Evolutionary conservation across 23 tunicate species (phyloP).

Genomic region (Halocynthia aurantium): DNA sequence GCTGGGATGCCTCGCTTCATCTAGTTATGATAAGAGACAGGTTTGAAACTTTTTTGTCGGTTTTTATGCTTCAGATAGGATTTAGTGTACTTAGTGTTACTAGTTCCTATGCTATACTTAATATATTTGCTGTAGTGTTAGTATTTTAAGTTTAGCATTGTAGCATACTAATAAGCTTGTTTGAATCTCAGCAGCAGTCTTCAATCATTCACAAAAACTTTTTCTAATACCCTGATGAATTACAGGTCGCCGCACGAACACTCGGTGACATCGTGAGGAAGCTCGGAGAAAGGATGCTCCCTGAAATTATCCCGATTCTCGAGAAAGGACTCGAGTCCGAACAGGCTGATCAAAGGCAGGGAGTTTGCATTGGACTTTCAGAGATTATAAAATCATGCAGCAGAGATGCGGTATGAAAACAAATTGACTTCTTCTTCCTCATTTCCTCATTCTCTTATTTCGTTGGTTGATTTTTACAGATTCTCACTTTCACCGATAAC

Average conservation of each 20-base stretch:
- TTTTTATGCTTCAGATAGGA: not conserved
- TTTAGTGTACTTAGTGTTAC: not conserved
- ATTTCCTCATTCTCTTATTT: not conserved
- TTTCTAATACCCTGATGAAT: too few relatives aligned
- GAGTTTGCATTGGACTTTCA: constrained; percentile 93
- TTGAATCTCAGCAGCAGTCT: too few relatives aligned
- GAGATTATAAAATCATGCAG: constrained; percentile 86
- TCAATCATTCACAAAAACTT: too few relatives aligned
- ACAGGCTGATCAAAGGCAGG: constrained; percentile 72
- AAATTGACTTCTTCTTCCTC: not conserved
- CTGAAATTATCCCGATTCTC: constrained; percentile 95
- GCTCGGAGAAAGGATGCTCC: constrained; percentile 95
- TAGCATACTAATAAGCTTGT: too few relatives aligned
- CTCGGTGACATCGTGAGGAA: constrained; percentile 94
- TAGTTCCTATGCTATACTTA: not conserved
- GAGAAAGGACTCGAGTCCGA: constrained; percentile 67
- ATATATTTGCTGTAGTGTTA: not conserved
- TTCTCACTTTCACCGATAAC: constrained; percentile 47
- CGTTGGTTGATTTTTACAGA: constrained; percentile 22
- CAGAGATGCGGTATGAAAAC: constrained; percentile 67
- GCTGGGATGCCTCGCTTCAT: constrained; percentile 71
- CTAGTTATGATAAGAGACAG: constrained; percentile 74
- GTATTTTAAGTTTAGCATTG: not conserved
- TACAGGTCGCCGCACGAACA: constrained; percentile 87
- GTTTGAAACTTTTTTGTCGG: constrained; percentile 13